A percentile compares a stretch with the other conserved stretches of the same genome.
These are phyloP conservation scores for Ciconia nigra DNA, from an alignment of 2,797 vertebrate species.

Conservation along the genomic window DNA sequence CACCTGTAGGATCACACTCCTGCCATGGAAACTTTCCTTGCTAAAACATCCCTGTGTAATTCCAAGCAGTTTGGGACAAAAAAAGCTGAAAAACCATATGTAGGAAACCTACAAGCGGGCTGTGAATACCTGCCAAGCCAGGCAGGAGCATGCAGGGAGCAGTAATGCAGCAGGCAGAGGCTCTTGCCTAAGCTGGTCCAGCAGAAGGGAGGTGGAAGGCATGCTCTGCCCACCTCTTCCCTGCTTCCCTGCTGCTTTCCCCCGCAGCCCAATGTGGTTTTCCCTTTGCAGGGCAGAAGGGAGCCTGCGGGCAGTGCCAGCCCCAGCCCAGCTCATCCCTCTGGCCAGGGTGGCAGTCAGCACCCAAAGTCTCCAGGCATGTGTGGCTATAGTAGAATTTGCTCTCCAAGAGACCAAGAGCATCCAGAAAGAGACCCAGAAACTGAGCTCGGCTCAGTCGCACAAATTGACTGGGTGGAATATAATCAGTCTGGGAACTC, in stretches of 20 bases:
- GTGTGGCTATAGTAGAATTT: background rate
- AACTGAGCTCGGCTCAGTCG: background rate
- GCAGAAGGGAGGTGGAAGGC: background rate
- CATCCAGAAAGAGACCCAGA: background rate
- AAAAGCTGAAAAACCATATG: accelerated
- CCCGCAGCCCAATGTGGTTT: accelerated
- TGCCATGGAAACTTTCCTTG: background rate
- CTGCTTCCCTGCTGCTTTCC: too few relatives aligned
- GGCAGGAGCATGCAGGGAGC: background rate
- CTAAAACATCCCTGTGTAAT: background rate
- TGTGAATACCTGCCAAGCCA: background rate
- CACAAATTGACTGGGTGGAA: background rate
- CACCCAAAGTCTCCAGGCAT: background rate
- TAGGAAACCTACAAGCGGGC: background rate
- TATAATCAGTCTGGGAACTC: background rate
- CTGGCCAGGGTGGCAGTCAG: background rate
- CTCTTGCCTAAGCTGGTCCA: background rate
- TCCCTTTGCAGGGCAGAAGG: background rate
- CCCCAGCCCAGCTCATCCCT: background rate
- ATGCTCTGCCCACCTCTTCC: background rate
- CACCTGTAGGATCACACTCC: background rate
- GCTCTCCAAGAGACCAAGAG: background rate
- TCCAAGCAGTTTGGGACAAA: background rate
- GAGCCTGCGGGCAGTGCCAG: background rate
- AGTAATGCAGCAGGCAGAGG: accelerated